Base-by-base conservation (phyloP, 2,797 vertebrate species). In the Hyperoplus lanceolatus region DNA sequence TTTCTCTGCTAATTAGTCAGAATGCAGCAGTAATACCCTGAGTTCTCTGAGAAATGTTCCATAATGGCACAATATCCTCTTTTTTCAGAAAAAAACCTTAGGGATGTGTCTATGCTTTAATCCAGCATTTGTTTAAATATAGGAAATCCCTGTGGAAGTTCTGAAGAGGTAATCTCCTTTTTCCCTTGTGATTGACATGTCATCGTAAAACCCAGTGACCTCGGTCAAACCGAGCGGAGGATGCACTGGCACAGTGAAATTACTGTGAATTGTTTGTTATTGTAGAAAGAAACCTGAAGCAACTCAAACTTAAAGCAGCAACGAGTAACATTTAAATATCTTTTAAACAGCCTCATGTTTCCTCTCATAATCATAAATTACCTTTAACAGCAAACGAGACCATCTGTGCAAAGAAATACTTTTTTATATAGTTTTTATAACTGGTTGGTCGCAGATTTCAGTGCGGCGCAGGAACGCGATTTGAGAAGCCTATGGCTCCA, bases 61-160 rank as follows among this genome's bases (percentile, higher is more conserved):
- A 81, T 90, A 90, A 86, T 87, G 55, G 83, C 75, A 81, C 82
- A 89, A 89, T 90, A 87, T 87, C 90, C 84, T 89, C 80, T 92
- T 90, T 90, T 92, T 86, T 81, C 77, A 84, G 77, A 8, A 58
- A 51, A 9, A 3, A 63, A 78, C 81, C 88, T 72, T 82, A 77
- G 86, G 81, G 77, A 87, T 38, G 77, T 84, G 83, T 90, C 82
- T 90, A 83, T 85, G 74, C 79, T 90, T 90, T 94, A 94, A 93
- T 94, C 92, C 86, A 86, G 82, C 84, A 84, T 90, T 92, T 91
- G 80, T 91, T 90, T 91, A 89, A 92, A 94, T 87, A 92, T 92
- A 90, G 93, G 69, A 84, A 90, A 90, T 92, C 87, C 83, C 85
- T 70, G 77, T 82, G 71, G 75, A 89, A 81, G 78, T 92, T 92